Evolutionary conservation across 2,113 vertebrate genomes (phyloP), one percentile per base, ranked within the genome.

Genomic region (Gracilinanus agilis): DNA sequence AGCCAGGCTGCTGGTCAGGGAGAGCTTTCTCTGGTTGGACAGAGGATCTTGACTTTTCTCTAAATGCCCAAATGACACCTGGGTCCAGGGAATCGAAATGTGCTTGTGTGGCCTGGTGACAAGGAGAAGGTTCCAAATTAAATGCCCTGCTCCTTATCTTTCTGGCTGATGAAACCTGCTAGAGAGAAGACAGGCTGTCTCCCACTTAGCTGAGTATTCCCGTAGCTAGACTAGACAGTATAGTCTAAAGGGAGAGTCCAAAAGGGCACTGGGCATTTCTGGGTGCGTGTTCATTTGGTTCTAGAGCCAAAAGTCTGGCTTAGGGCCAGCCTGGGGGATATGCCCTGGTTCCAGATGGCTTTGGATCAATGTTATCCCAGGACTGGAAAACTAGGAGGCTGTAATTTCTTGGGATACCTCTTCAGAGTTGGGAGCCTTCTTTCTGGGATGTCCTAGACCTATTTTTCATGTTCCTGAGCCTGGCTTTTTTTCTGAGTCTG

Each of bases 41-140:
- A 54, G 55, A 49, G 93, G 90, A 23, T 2, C 0, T 90, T 91
- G 24, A 90, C 94, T 95, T 94, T 90, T 54, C 95, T 93, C 29
- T 83, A 44, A 92, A 88, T 83, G 90, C 44, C 53, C 92, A 12
- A 11, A 24, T n/a, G 44, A 34, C 34, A 34, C 49, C 54, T 67
- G 11, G 24, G 53, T 44, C 11, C 40, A 90, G 58, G 94, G 90
- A 90, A 61, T 40, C 93, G 92, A 58, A n/a, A 75, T 75, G 61
- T 75, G 34, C 19, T 75, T 75, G 61, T 90, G 34, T 55, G 19
- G 55, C 61, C 34, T 8, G 44, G 16, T 83, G 93, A 90, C 61
- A 94, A 93, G 54, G 0, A 91, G 49, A 95, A 24, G 53, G 34
- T 61, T 9, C 24, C 54, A 24, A 27, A 54, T 54, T 49, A 89